Evolutionary conservation across 2,888 invertebrate genomes (phyloP).

Genomic region (Apotomis turbidana): DNA sequence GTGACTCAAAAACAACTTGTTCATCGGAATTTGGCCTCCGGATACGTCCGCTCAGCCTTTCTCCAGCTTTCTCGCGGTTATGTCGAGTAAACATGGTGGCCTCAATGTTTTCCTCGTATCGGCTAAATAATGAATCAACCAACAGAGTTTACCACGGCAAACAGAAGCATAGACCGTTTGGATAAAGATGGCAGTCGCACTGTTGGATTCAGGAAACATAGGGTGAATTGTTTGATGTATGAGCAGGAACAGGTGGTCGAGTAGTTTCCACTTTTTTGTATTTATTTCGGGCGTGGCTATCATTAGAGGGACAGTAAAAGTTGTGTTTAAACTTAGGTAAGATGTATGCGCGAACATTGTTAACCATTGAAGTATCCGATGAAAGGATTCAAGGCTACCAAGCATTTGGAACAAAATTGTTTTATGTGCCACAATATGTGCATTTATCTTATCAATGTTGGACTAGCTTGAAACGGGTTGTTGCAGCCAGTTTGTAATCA

Average conservation of each 20-base stretch:
- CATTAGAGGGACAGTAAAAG: constrained; percentile 40
- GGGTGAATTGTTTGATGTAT: constrained; percentile 7
- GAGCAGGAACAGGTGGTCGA: constrained; percentile 59
- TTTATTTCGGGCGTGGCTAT: constrained; percentile 54
- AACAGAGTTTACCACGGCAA: not conserved
- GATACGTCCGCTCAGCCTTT: constrained; percentile 62
- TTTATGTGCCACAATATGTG: too few relatives aligned
- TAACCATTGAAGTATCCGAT: not conserved
- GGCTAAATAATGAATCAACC: constrained; percentile 47
- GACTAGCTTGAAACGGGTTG: too few relatives aligned
- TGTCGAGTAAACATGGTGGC: constrained; percentile 66
- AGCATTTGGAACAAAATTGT: too few relatives aligned
- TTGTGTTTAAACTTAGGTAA: constrained; percentile 23
- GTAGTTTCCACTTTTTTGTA: constrained; percentile 60
- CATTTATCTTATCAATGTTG: too few relatives aligned
- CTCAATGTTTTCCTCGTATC: constrained; percentile 52
- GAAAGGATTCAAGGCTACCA: too few relatives aligned
- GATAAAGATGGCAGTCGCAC: too few relatives aligned
- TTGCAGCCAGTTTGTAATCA: too few relatives aligned
- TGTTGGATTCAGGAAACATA: too few relatives aligned
- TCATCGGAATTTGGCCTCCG: constrained; percentile 69
- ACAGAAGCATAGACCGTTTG: constrained; percentile 15
- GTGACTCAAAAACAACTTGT: constrained; percentile 59
- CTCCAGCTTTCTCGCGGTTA: constrained; percentile 70
- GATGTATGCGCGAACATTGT: constrained; percentile 6